Base-by-base conservation (phyloP, 2,113 vertebrate genomes). In the Tichodroma muraria region DNA sequence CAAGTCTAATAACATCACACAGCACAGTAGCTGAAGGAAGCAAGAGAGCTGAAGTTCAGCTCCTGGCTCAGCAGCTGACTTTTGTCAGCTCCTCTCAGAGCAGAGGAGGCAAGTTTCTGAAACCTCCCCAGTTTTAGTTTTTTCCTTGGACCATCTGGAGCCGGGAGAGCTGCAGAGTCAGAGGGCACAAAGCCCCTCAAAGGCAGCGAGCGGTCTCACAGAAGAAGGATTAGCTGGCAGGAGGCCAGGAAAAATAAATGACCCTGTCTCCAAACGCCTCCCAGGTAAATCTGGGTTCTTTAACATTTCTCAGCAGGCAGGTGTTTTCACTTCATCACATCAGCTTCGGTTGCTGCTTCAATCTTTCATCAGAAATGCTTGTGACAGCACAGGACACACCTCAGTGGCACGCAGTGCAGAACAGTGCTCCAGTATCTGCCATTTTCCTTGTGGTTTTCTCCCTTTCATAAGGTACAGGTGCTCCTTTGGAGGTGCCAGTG, bases 11-110 rank as follows among this genome's bases (percentile, higher is more conserved):
- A 91, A 91, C 93, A 90, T 88, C 90, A 75, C 82, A 94, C 82
- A 94, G 42, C 69, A 95, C 90, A 88, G 95, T 95, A 95, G 94
- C 94, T 90, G 61, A 90, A 88, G 91, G 82, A 94, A 93, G 52
- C 49, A 54, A 93, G 88, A 56, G n/a, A 70, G 81, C 52, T 70
- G 72, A 88, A 88, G 7, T 53, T 88, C 76, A 61, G 68, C 80
- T 88, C 49, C 93, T 86, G 93, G 85, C 72, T 93, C 44, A 6
- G 76, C 79, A 83, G 56, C 81, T 94, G 82, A 68, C 71, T 89
- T 66, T n/a, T 68, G 47, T 66, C 79, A 91, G 85, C 68, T 92
- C 54, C 44, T 94, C 49, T 93, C 80, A 81, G 72, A 54, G 37
- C 57, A 72, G 30, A 38, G 35, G 11, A 95, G 61, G 37, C 53